Percentiles rank a stretch among this genome's conserved stretches.
Evolutionary conservation across 2,888 invertebrate species (phyloP).

Genomic region (Heliothis peltigera): DNA sequence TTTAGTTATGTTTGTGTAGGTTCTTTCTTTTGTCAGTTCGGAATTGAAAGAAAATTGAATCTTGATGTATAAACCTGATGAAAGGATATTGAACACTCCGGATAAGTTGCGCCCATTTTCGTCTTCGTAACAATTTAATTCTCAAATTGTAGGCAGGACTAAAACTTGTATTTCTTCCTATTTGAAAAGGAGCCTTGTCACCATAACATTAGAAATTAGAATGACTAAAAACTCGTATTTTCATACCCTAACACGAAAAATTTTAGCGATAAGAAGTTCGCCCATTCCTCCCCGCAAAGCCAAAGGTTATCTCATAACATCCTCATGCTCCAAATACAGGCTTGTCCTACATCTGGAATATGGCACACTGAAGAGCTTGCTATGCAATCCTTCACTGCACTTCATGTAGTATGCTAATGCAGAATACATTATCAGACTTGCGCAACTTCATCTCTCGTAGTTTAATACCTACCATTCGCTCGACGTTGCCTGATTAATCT

Average conservation of each 20-base stretch:
- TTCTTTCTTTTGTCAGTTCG: constrained; percentile 2
- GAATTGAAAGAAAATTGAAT: constrained; percentile 5
- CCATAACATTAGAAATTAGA: too few species aligned
- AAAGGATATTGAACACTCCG: constrained; percentile 19
- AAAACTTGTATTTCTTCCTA: too few species aligned
- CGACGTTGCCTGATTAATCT: constrained; percentile 38
- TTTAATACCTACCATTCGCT: constrained; percentile 28
- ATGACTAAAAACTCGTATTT: background rate
- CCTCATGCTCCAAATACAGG: constrained; percentile 2
- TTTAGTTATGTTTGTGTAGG: constrained; percentile 24
- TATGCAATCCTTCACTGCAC: constrained; percentile 48
- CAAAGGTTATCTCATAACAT: background rate
- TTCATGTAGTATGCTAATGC: constrained; percentile 59
- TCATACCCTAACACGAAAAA: background rate
- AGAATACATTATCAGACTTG: constrained; percentile 50
- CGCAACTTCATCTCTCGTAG: constrained; percentile 38
- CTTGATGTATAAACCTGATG: too few species aligned
- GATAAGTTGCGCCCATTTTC: background rate
- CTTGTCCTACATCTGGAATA: constrained; percentile 39
- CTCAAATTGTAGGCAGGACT: too few species aligned
- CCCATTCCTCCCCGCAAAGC: background rate
- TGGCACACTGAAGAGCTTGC: constrained; percentile 25
- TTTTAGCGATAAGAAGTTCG: background rate
- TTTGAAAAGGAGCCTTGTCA: too few species aligned
- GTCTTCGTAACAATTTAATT: background rate